Evolutionary conservation across 2,888 invertebrate species (phyloP).

Genomic region (Callosobruchus maculatus): DNA sequence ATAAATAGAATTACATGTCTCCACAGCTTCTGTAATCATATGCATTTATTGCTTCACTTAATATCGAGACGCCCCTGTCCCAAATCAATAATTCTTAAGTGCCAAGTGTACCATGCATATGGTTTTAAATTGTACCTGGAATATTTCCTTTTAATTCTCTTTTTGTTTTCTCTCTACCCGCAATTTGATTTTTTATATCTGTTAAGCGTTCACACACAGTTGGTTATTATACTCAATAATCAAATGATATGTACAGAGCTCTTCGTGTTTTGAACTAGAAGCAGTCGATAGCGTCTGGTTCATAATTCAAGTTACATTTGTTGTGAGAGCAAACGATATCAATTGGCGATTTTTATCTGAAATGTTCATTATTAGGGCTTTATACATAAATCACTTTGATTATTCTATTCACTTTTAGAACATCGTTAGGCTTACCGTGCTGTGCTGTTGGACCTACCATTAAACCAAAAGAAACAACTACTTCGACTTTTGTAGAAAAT

Average conservation of each 20-base stretch:
- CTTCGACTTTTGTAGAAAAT: too few species aligned
- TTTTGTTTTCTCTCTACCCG: slow-evolving; percentile 37
- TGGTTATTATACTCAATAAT: slow-evolving; percentile 46
- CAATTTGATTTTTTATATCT: slow-evolving; percentile 25
- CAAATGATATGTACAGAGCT: neutral
- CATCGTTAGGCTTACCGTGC: neutral
- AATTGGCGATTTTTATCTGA: too few species aligned
- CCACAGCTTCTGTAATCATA: neutral
- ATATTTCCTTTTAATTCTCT: slow-evolving; percentile 7
- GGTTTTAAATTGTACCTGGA: slow-evolving; percentile 5
- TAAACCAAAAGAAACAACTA: too few species aligned
- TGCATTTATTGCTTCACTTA: neutral
- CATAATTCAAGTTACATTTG: too few species aligned
- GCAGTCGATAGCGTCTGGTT: too few species aligned
- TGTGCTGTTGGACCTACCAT: neutral
- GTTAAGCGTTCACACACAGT: slow-evolving; percentile 26
- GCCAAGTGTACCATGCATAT: slow-evolving; percentile 2
- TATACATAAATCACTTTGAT: neutral
- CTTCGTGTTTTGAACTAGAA: neutral
- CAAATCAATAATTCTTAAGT: too few species aligned
- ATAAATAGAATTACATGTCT: neutral
- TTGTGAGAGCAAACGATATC: too few species aligned
- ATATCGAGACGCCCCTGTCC: neutral
- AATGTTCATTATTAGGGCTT: neutral
- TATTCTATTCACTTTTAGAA: neutral